Conservation (phyloP, 2,888 invertebrate genomes). For the Tryphoninae sp. region DNA sequence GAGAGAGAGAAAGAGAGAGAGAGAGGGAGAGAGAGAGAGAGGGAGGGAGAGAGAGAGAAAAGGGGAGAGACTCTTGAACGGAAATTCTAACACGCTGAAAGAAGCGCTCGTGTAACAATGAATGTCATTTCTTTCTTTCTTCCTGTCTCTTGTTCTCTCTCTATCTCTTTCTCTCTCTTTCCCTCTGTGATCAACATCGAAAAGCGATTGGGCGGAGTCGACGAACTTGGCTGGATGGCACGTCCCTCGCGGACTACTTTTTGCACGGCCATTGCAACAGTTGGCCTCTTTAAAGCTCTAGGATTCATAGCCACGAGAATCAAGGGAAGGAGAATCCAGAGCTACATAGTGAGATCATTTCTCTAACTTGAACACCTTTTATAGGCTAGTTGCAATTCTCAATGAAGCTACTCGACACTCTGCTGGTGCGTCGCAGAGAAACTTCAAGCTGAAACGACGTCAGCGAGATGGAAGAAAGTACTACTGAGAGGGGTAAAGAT, state of each 20-base stretch:
- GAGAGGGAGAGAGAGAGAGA: background rate
- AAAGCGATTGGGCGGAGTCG: constrained; percentile 62
- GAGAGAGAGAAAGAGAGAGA: background rate
- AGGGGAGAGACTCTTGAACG: background rate
- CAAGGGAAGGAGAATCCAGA: constrained; percentile 14
- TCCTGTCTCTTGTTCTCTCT: background rate
- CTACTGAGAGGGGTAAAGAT: background rate
- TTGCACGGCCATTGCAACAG: constrained; percentile 77
- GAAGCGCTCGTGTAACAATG: background rate
- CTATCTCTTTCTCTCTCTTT: background rate
- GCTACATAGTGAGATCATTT: constrained; percentile 26
- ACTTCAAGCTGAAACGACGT: constrained; percentile 16
- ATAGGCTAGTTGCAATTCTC: constrained; percentile 69
- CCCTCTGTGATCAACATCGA: constrained; percentile 54
- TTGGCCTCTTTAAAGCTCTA: constrained; percentile 76
- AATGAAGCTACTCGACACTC: constrained; percentile 33
- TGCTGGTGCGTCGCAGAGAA: constrained; percentile 36
- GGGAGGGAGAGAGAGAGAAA: background rate
- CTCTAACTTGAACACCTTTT: constrained; percentile 73
- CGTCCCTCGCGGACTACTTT: constrained; percentile 69
- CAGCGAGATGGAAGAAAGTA: constrained; percentile 27
- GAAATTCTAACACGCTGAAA: constrained; percentile 1
- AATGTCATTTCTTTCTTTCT: background rate
- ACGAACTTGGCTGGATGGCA: constrained; percentile 63
- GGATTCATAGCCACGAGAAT: constrained; percentile 44